Base-by-base conservation (phyloP, 1,140 invertebrate genomes). In the Heliconius nattereri region DNA sequence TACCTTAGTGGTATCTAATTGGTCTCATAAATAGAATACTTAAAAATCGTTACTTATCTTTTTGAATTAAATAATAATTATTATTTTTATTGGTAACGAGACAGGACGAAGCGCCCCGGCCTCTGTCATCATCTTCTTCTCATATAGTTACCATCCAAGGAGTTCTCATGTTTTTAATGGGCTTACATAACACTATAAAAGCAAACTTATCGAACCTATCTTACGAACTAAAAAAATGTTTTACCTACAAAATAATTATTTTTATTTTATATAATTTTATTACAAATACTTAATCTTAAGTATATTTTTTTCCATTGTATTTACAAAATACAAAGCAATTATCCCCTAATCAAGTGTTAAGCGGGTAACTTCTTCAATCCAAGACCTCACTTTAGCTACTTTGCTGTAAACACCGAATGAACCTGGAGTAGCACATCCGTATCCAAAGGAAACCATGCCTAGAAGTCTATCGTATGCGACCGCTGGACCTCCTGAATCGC, bases 321-420 rank as follows among this genome's bases (percentile, higher is more conserved):
- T n/a, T 60, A 60, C 20, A 66, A 66, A 66, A 66, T 9, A 66
- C 60, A 66, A 13, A 66, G 13, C 1, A 40, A 72, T 37, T 11
- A 32, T 71, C 6, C 3, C 83, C 85, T 84, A 92, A 75, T 90
- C 86, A 13, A 94, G 77, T 20, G 40, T 80, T n/a, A 92, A 57
- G 1, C 86, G 85, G 0, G 91, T 93, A n/a, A 87, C 73, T 72
- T 89, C 80, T 81, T 89, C 78, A n/a, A 95, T 94, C 95, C 95
- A 95, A 19, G 85, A 54, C 26, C 94, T 89, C 23, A 95, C 95
- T 80, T 94, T 83, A 2, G 95, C 90, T 9, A 97, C 94, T 75
- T 96, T 95, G 13, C 96, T 96, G 91, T 96, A 97, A 5, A 97
- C 96, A 0, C 96, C 96, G 13, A 96, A 96, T 66, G 94, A 95